phyloP scores from a whole-genome alignment of 1,140 invertebrate genomes.

The Semibalanus balanoides region DNA sequence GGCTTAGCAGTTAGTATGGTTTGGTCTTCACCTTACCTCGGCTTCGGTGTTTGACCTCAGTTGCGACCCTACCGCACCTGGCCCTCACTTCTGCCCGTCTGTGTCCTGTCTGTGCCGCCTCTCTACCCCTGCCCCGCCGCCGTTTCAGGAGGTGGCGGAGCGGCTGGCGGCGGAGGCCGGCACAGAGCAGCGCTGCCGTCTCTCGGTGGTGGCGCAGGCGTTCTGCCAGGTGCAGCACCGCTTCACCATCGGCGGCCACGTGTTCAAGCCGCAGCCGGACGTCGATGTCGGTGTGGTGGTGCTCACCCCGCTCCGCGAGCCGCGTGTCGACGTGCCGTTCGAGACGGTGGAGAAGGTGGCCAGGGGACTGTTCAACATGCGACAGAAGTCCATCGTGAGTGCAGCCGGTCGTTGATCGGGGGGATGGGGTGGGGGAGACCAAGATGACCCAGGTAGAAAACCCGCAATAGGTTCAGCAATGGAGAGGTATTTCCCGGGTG shows the following conservation, averaged over 20 bases:
- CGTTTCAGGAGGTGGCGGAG: conserved; percentile 85
- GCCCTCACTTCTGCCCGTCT: conserved; percentile 71
- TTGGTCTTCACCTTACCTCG: too few species aligned
- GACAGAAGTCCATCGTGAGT: conserved; percentile 51
- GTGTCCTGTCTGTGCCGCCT: too few species aligned
- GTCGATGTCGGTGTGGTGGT: conserved; percentile 92
- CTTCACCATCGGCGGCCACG: conserved; percentile 71
- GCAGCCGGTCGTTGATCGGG: too few species aligned
- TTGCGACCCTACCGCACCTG: conserved; percentile 51
- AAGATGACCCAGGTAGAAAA: not conserved
- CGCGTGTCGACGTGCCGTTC: conserved; percentile 66
- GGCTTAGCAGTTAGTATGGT: too few species aligned
- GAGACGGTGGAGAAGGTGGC: conserved; percentile 78
- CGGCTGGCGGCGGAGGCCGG: conserved; percentile 59
- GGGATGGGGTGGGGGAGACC: not conserved
- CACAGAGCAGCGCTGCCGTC: conserved; percentile 54
- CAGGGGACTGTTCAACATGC: conserved; percentile 67
- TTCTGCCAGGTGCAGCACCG: conserved; percentile 68
- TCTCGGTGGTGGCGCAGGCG: conserved; percentile 90
- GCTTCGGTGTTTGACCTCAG: too few species aligned
- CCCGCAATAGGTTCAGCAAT: too few species aligned
- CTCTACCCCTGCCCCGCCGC: conserved; percentile 85
- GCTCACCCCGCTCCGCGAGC: conserved; percentile 59
- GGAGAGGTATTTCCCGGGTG: too few species aligned
- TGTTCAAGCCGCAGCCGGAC: conserved; percentile 85